These are phyloP conservation scores for Tinamus major DNA, from an alignment of 2,797 vertebrate genomes.

Conservation along the genomic window DNA sequence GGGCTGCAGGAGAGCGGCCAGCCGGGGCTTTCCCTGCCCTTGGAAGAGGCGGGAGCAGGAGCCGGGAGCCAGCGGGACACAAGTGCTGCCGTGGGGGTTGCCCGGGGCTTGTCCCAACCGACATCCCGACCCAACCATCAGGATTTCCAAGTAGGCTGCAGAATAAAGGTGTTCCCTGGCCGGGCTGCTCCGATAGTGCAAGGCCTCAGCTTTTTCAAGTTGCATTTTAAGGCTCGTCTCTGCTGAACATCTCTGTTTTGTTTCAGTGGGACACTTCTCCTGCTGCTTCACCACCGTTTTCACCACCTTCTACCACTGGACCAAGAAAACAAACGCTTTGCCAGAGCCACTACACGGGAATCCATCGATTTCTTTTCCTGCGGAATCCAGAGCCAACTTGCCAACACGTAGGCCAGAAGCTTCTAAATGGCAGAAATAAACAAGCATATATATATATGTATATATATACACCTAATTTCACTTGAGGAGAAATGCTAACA, in stretches of 20 bases:
- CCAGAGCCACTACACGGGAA: background rate
- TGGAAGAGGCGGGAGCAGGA: background rate
- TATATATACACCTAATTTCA: background rate
- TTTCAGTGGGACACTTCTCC: background rate
- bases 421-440: background rate
- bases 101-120: background rate
- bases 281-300: background rate
- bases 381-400: background rate
- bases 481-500: constrained; percentile 9
- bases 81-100: accelerated
- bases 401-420: background rate
- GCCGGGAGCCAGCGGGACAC: accelerated
- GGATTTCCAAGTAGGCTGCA: background rate
- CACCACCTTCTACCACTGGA: background rate
- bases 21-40: accelerated
- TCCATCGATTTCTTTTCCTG: background rate
- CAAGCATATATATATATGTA: too few relatives aligned
- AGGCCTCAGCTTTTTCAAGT: background rate
- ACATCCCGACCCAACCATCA: background rate
- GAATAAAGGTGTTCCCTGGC: background rate
- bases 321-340: background rate
- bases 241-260: background rate
- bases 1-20: background rate
- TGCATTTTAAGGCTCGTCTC: background rate
- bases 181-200: background rate